Percentiles rank a stretch among this genome's conserved stretches.
These are phyloP conservation scores for Lasioglossum albipes DNA, from an alignment of 1,140 invertebrate species.

Conservation along the genomic window DNA sequence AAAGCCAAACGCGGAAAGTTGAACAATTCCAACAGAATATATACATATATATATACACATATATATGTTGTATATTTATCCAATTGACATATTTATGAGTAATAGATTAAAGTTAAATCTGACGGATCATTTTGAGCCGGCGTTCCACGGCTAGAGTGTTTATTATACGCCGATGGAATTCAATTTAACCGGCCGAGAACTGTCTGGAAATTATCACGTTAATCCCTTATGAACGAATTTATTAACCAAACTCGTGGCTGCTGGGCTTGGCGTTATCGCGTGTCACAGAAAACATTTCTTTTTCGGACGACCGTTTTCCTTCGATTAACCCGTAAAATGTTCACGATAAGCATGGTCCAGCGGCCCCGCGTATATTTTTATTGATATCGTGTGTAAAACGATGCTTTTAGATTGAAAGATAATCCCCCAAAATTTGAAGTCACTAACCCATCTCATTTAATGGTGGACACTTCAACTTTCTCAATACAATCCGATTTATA, in stretches of 20 bases:
- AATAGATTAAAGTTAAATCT: conserved; percentile 1
- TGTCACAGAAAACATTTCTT: neutral
- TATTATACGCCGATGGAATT: neutral
- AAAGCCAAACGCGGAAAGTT: conserved; percentile 6
- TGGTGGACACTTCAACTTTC: too few relatives aligned
- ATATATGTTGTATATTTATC: neutral
- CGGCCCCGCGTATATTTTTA: too few relatives aligned
- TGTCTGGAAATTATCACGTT: conserved; percentile 1
- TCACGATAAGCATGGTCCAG: too few relatives aligned
- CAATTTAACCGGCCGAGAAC: neutral
- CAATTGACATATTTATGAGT: conserved; percentile 4
- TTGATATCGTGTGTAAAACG: too few relatives aligned
- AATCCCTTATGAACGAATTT: neutral
- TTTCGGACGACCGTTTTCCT: neutral
- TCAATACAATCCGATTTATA: too few relatives aligned
- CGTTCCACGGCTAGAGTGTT: neutral
- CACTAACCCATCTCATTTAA: too few relatives aligned
- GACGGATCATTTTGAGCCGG: neutral
- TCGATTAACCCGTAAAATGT: neutral
- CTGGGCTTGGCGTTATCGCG: neutral
- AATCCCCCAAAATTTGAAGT: too few relatives aligned
- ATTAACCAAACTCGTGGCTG: neutral
- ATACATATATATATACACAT: too few relatives aligned
- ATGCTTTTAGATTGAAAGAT: too few relatives aligned
- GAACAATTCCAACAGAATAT: neutral